Conservation (phyloP, 2,888 invertebrate genomes). For the Criorhina ranunculi region DNA sequence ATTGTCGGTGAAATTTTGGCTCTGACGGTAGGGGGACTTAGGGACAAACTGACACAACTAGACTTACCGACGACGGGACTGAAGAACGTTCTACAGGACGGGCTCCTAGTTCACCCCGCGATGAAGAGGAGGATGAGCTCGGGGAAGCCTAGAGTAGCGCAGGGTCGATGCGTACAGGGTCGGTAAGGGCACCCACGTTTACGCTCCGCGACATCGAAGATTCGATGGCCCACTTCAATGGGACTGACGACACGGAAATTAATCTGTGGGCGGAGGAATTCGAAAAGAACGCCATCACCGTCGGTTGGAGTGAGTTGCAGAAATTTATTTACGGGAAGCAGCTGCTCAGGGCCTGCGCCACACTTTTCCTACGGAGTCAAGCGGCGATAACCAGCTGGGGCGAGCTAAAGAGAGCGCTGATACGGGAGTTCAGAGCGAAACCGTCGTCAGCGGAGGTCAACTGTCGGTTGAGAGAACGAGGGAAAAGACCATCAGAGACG, state of each 20-base stretch:
- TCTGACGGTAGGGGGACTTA: constrained; percentile 6
- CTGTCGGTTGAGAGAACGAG: constrained; percentile 9
- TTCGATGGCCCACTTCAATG: not conserved
- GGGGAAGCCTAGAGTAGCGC: no score
- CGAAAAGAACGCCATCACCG: constrained; percentile 20
- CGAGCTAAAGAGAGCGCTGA: not conserved
- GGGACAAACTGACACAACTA: constrained; percentile 14
- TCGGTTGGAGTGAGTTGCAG: constrained; percentile 17
- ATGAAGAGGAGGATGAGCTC: no score
- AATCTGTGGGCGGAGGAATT: constrained; percentile 18
- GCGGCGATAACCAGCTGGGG: not conserved
- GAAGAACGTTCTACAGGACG: not conserved
- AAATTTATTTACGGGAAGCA: constrained; percentile 22
- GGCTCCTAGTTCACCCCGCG: not conserved
- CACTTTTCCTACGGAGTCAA: not conserved
- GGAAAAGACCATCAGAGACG: constrained; percentile 45
- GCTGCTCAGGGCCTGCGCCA: not conserved
- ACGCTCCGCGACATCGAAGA: constrained; percentile 5
- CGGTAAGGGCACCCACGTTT: not conserved
- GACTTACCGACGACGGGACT: constrained; percentile 17
- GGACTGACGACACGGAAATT: not conserved
- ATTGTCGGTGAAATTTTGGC: not conserved
- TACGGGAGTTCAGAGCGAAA: not conserved
- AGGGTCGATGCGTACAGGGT: no score
- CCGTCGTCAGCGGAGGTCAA: not conserved